These are phyloP conservation scores for Microctonus hyperodae DNA, from an alignment of 2,888 invertebrate genomes.

Conservation along the genomic window DNA sequence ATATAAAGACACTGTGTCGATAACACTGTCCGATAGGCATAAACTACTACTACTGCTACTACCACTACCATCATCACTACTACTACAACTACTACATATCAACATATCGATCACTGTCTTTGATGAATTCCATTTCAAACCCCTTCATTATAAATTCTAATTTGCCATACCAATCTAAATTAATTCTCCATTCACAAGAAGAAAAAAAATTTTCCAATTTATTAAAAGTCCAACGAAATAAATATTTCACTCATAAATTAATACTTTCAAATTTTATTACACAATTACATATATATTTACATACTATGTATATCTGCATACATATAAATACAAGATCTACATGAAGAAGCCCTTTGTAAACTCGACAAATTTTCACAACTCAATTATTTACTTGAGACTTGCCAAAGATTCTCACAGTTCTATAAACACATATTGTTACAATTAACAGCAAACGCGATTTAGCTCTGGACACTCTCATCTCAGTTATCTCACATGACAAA, in stretches of 20 bases:
- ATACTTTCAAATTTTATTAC: too few relatives aligned
- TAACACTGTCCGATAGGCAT: background rate
- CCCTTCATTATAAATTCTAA: background rate
- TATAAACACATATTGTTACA: background rate
- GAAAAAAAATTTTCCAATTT: too few relatives aligned
- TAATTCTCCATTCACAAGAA: too few relatives aligned
- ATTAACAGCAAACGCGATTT: background rate
- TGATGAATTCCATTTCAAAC: background rate
- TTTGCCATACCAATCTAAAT: background rate
- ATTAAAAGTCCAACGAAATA: too few relatives aligned
- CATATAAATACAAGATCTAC: background rate
- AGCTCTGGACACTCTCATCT: too few relatives aligned
- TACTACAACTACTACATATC: background rate
- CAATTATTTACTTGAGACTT: constrained; percentile 6
- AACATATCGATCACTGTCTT: background rate
- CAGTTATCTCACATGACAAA: too few relatives aligned
- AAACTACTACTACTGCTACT: background rate
- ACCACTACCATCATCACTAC: background rate
- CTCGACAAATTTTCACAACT: background rate
- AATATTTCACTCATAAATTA: too few relatives aligned
- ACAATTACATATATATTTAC: too few relatives aligned
- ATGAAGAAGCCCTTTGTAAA: background rate
- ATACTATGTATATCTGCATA: background rate
- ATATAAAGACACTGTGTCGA: background rate
- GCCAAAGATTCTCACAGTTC: background rate